phyloP scores from a whole-genome alignment of 2,797 vertebrate species.

The Sebastes aleutianus region DNA sequence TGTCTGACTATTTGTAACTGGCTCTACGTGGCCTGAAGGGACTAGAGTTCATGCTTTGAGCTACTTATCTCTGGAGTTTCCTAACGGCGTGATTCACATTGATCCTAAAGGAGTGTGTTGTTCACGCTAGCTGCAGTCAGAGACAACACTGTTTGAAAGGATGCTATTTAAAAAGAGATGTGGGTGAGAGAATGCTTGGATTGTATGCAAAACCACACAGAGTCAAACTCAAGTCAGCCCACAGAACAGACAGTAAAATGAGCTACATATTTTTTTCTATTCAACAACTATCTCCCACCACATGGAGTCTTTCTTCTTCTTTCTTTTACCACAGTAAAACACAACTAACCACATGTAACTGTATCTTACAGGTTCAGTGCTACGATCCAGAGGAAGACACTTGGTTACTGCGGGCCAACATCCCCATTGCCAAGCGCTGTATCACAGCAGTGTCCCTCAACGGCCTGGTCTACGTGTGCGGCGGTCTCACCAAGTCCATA shows the following conservation, averaged over 20 bases:
- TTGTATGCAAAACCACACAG: constrained; percentile 16
- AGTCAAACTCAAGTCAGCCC: not conserved
- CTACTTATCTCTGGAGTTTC: constrained; percentile 7
- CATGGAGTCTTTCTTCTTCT: not conserved
- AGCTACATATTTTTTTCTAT: not conserved
- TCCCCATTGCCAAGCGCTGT: constrained; percentile 95
- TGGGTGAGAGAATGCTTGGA: constrained; percentile 26
- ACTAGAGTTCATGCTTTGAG: not conserved
- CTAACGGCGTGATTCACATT: not conserved
- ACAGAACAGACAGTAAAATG: constrained; percentile 5
- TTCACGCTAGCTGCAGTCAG: not conserved
- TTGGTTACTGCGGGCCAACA: constrained; percentile 92
- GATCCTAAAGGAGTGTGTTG: not conserved
- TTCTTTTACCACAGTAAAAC: not conserved
- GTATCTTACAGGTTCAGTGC: constrained; percentile 90
- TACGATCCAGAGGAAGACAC: constrained; percentile 91
- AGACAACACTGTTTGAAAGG: not conserved
- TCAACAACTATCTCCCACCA: not conserved
- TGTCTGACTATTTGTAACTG: not conserved
- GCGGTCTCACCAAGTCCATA: constrained; percentile 94
- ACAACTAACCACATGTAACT: not conserved
- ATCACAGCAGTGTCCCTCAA: constrained; percentile 97
- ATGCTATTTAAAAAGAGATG: constrained; percentile 28
- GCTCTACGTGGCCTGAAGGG: not conserved
- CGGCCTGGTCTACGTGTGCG: constrained; percentile 94